Conservation (phyloP, 1,140 invertebrate species). For the Bombus waltoni region DNA sequence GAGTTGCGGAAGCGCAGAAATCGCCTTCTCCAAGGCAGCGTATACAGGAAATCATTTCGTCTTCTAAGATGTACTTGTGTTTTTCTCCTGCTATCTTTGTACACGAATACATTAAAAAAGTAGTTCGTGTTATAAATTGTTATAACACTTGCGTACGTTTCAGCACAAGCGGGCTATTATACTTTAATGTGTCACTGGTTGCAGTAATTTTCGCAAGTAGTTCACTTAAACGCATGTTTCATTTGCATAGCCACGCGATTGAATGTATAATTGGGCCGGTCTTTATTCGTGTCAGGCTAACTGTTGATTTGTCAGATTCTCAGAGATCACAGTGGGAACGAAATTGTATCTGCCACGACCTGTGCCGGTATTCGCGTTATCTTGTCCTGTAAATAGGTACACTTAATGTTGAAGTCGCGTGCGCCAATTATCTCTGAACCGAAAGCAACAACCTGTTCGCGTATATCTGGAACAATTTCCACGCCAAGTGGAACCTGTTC, state of each 20-base stretch:
- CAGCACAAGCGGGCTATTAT: no score
- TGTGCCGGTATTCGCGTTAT: neutral
- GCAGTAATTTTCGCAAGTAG: neutral
- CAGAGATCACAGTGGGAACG: slow-evolving; percentile 19
- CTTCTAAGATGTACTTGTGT: no score
- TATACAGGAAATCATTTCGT: no score
- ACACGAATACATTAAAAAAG: no score
- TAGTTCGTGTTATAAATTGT: no score
- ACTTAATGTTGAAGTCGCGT: slow-evolving; percentile 13
- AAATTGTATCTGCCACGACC: neutral
- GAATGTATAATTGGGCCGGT: neutral
- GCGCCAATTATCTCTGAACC: slow-evolving; percentile 28
- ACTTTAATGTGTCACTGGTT: neutral
- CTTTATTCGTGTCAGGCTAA: neutral
- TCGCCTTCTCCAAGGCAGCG: no score
- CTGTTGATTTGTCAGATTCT: slow-evolving; percentile 20
- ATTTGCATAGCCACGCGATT: slow-evolving; percentile 1
- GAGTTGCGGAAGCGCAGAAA: no score
- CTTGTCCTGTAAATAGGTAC: neutral
- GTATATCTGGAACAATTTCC: slow-evolving; percentile 27
- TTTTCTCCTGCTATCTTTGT: no score
- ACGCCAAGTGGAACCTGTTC: slow-evolving; percentile 29
- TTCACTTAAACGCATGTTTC: neutral
- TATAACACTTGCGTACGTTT: neutral
- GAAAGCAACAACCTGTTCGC: slow-evolving; percentile 37